Evolutionary conservation across 2,113 vertebrate species (phyloP).

Genomic region (Zapornia atra): DNA sequence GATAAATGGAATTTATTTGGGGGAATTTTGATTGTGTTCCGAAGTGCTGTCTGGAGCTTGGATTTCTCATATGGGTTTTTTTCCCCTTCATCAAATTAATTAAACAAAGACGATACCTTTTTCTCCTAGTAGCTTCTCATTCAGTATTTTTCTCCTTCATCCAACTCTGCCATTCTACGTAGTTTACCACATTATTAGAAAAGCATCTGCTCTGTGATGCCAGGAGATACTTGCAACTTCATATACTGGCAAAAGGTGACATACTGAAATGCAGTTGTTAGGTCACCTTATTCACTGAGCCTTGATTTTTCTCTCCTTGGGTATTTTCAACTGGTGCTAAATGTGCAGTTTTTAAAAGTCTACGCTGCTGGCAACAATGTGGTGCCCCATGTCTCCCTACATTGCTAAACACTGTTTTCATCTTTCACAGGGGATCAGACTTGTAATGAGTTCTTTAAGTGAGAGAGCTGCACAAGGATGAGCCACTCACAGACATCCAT

Average conservation of each 20-base stretch:
- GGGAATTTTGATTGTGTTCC: neutral
- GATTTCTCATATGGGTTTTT: neutral
- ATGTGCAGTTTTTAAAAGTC: neutral
- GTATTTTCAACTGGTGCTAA: neutral
- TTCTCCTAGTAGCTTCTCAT: neutral
- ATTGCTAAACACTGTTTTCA: neutral
- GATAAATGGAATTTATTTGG: neutral
- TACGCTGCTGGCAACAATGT: neutral
- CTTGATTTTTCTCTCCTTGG: neutral
- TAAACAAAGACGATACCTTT: neutral
- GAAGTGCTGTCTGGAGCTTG: neutral
- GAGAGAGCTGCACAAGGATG: neutral
- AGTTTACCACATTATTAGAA: neutral
- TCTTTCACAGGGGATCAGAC: neutral
- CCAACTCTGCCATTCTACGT: neutral
- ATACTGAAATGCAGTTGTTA: neutral
- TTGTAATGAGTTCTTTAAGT: neutral
- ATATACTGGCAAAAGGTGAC: neutral
- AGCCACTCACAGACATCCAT: neutral
- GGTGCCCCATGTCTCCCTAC: neutral
- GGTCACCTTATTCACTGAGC: neutral
- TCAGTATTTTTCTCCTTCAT: neutral
- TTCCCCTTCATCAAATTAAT: neutral
- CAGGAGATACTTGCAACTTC: neutral
- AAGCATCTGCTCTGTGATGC: neutral